Evolutionary conservation across 2,797 vertebrate genomes (phyloP).

Genomic region (Mycteria americana): DNA sequence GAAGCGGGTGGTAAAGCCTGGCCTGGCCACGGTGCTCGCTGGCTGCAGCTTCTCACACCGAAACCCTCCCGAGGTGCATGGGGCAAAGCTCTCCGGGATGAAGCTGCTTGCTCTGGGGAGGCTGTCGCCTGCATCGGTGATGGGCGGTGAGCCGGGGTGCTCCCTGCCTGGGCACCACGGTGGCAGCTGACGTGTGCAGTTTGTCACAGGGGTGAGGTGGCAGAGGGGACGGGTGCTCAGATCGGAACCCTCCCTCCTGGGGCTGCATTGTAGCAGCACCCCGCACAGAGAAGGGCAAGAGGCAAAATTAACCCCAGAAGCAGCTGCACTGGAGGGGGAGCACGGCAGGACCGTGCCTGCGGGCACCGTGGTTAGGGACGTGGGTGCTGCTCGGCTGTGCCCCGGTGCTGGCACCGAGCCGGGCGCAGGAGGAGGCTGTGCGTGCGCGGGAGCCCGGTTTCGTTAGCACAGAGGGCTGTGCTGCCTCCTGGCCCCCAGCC

Average conservation of each 20-base stretch:
- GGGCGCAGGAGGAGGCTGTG: background rate
- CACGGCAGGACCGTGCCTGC: background rate
- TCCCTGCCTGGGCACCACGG: background rate
- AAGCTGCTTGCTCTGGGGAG: background rate
- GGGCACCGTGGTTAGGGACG: background rate
- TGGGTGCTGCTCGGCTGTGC: background rate
- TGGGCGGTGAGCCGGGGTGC: background rate
- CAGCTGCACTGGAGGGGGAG: background rate
- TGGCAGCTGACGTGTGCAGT: background rate
- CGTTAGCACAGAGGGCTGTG: background rate
- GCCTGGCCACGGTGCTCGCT: background rate
- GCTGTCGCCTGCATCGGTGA: background rate
- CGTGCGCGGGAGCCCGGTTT: background rate
- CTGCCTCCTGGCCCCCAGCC: background rate
- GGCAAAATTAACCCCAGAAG: background rate
- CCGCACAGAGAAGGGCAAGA: background rate
- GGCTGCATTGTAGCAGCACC: too few species aligned
- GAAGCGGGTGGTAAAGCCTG: background rate
- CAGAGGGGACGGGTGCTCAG: background rate
- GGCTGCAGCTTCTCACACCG: background rate
- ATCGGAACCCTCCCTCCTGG: background rate
- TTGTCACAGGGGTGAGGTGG: background rate
- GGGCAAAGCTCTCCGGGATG: background rate
- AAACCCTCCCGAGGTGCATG: accelerated
- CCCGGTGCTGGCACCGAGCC: accelerated